A percentile compares a stretch with the other conserved stretches of the same genome.
phyloP scores from a whole-genome alignment of 2,797 vertebrate species.

The Bradypus variegatus region DNA sequence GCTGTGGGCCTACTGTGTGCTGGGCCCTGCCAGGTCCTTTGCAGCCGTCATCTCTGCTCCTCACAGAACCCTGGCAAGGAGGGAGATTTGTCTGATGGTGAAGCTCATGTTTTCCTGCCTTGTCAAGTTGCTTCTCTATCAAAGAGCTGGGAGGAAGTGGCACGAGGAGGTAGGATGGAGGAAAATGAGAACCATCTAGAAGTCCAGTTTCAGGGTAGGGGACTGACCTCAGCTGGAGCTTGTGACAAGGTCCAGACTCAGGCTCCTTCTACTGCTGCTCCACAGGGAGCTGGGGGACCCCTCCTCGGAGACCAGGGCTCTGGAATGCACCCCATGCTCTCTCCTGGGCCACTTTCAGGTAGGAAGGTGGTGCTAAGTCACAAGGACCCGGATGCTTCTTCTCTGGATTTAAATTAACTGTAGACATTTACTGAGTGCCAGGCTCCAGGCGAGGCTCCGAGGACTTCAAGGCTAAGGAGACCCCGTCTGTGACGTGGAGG shows the following conservation, averaged over 20 bases:
- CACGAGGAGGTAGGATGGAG: background rate
- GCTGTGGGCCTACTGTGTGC: background rate
- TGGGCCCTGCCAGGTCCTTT: background rate
- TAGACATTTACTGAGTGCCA: background rate
- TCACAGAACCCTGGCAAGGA: background rate
- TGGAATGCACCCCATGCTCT: background rate
- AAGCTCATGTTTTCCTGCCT: fast-evolving
- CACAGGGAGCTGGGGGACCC: background rate
- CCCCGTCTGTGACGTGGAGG: background rate
- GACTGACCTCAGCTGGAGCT: background rate
- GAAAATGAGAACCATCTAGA: background rate
- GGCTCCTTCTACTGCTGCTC: background rate
- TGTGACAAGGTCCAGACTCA: background rate
- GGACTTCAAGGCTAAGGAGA: background rate
- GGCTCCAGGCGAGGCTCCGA: background rate
- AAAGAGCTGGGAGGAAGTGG: background rate
- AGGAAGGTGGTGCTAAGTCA: fast-evolving
- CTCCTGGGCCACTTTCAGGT: background rate
- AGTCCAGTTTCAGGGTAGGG: background rate
- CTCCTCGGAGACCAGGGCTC: background rate
- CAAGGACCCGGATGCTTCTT: fast-evolving
- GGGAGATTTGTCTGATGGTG: too few species aligned
- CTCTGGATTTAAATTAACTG: background rate
- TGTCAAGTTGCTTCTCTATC: fast-evolving
- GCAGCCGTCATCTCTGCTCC: fast-evolving